Percentiles rank a stretch among this genome's conserved stretches.
Conservation (phyloP, 2,888 invertebrate species). For the Troglohyphantes excavatus region DNA sequence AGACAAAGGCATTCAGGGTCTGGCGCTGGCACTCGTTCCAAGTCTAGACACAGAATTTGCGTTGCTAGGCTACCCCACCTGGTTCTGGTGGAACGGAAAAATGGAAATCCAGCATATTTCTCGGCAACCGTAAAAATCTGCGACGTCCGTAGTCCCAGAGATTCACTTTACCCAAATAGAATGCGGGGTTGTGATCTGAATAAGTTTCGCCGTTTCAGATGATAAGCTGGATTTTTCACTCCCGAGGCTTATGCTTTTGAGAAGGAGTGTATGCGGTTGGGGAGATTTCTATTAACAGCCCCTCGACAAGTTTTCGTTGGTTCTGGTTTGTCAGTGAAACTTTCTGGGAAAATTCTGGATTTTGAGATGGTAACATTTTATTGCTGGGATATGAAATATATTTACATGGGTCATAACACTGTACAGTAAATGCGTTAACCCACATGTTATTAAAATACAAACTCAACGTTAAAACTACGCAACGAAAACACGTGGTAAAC, state of each 20-base stretch:
- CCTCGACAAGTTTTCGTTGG: background rate
- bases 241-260: background rate
- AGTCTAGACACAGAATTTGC: conserved; percentile 22
- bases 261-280: background rate
- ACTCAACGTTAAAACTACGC: no score
- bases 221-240: no score
- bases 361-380: no score
- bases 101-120: conserved; percentile 9
- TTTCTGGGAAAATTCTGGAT: no score
- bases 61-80: conserved; percentile 34
- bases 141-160: background rate
- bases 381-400: no score
- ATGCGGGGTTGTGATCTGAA: conserved; percentile 21
- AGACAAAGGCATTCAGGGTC: background rate
- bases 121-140: background rate
- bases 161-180: conserved; percentile 23
- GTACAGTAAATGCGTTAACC: no score
- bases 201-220: background rate
- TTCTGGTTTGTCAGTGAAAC: no score
- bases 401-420: no score
- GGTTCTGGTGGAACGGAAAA: conserved; percentile 3
- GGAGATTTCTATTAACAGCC: no score
- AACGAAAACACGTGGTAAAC: no score
- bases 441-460: no score
- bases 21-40: background rate